Conservation (phyloP, 92 coral and sea anemone species). For the Siderastrea siderea region DNA sequence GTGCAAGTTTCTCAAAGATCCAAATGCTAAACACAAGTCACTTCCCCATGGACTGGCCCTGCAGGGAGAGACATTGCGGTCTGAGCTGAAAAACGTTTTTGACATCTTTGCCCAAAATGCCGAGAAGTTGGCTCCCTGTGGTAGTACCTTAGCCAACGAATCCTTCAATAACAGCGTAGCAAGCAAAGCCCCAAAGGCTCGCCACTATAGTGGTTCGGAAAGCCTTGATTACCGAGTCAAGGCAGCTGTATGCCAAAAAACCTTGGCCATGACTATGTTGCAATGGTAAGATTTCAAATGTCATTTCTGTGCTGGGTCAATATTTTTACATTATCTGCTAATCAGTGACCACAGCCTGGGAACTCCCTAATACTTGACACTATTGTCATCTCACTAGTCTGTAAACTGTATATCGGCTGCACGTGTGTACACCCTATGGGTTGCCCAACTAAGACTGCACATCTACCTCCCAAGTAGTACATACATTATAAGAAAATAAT, state of each 20-base stretch:
- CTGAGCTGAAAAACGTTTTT: conserved; percentile 19
- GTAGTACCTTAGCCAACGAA: conserved; percentile 39
- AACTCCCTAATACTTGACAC: no score
- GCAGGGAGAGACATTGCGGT: conserved; percentile 5
- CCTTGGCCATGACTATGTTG: not conserved
- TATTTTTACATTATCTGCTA: no score
- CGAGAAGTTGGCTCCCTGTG: conserved; percentile 30
- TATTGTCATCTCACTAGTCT: no score
- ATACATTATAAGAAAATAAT: no score
- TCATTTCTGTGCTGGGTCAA: no score
- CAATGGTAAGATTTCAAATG: not conserved
- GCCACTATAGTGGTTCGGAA: conserved; percentile 37
- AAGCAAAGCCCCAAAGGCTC: conserved; percentile 27
- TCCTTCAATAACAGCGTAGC: conserved; percentile 47
- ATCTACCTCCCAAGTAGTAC: no score
- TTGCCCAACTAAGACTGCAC: no score
- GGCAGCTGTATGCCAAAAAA: conserved; percentile 34
- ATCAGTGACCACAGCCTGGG: no score
- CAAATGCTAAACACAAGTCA: conserved; percentile 26
- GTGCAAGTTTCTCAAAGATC: conserved; percentile 38
- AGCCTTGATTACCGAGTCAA: conserved; percentile 27
- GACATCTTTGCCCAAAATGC: conserved; percentile 37
- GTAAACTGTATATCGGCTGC: no score
- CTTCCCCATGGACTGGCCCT: conserved; percentile 30
- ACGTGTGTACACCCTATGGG: no score